Conservation (phyloP, 1,140 invertebrate genomes). For the Nebria ingens region DNA sequence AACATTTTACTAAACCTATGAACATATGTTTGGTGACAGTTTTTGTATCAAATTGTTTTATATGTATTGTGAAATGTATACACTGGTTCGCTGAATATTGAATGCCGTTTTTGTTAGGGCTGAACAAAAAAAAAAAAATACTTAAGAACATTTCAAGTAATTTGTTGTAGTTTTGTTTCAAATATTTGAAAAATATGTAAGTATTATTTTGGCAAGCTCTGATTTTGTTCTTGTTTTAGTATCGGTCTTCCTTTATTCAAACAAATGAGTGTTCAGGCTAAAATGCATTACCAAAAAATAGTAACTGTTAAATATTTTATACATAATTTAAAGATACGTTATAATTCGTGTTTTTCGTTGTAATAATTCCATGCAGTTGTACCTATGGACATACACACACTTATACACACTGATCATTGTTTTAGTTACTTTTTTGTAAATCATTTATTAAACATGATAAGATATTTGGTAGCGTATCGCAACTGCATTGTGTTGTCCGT, state of each 20-base stretch:
- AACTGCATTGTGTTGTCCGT: slow-evolving; percentile 1
- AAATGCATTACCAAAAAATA: slow-evolving; percentile 35
- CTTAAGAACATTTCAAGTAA: too few species aligned
- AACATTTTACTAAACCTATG: too few species aligned
- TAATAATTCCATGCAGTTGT: slow-evolving; percentile 5
- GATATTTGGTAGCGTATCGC: background rate
- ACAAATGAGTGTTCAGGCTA: slow-evolving; percentile 33
- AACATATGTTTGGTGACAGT: too few species aligned
- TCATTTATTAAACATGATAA: too few species aligned
- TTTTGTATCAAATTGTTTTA: too few species aligned
- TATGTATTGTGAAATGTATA: too few species aligned
- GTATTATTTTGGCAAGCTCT: too few species aligned
- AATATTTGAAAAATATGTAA: too few species aligned
- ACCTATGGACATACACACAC: background rate
- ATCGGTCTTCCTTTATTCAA: slow-evolving; percentile 35
- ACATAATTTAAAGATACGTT: slow-evolving; percentile 38
- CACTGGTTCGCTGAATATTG: too few species aligned
- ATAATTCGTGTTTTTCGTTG: slow-evolving; percentile 19
- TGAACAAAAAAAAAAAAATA: too few species aligned
- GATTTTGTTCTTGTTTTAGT: slow-evolving; percentile 27
- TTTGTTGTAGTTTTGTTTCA: too few species aligned
- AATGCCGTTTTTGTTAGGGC: too few species aligned
- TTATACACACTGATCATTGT: background rate
- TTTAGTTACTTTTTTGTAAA: background rate
- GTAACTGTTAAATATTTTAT: slow-evolving; percentile 38